A percentile compares a stretch with the other conserved stretches of the same genome.
Evolutionary conservation across 2,113 vertebrate genomes (phyloP).

Genomic region (Silurus meridionalis): DNA sequence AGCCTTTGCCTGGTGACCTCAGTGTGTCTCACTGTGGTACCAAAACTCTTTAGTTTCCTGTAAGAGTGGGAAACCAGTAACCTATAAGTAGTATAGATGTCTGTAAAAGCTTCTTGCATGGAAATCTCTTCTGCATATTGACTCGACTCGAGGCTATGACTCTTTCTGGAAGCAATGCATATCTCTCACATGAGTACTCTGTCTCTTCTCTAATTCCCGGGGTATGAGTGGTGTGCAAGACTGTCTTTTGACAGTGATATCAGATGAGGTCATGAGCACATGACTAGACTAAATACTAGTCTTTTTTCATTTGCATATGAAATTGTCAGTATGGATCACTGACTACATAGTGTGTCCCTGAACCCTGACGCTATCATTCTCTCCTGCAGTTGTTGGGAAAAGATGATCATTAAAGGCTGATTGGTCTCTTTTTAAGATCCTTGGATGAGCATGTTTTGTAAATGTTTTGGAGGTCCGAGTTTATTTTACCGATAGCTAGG

Average conservation of each 20-base stretch:
- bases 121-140: neutral
- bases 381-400: neutral
- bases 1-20: neutral
- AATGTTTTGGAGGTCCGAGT: no score
- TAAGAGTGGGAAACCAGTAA: neutral
- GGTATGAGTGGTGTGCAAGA: neutral
- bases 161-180: neutral
- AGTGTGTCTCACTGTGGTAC: neutral
- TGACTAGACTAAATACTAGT: neutral
- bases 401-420: neutral
- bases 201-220: no score
- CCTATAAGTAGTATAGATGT: neutral
- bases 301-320: conserved; percentile 11
- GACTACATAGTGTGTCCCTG: neutral
- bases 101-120: neutral
- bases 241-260: neutral
- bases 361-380: neutral
- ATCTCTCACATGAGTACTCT: no score
- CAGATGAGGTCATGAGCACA: neutral
- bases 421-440: conserved; percentile 3
- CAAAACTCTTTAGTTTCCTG: neutral
- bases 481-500: no score
- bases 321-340: neutral
- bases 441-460: neutral
- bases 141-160: no score